Base-by-base conservation (phyloP, 2,888 invertebrate genomes). In the Rotaria sp. region DNA sequence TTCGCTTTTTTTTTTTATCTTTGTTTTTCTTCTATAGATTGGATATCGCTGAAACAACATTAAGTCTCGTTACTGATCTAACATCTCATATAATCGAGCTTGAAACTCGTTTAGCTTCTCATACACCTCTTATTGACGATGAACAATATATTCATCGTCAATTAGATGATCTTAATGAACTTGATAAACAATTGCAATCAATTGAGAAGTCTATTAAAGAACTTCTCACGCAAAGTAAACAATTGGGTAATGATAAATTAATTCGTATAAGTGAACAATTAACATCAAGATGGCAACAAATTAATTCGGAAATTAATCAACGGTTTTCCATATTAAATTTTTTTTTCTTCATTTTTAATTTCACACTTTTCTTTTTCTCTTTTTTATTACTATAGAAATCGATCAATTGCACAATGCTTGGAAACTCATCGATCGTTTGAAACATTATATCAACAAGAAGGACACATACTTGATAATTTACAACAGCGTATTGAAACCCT, bases 51-150 rank as follows among this genome's bases (percentile, higher is more conserved):
- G 21, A 75, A 26, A 75, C 75, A 13, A 41, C 75, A 26, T 24
- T 75, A 45, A 75, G n/a, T 75, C 41, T 75, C 10, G 24, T 75
- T 10, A 26, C 7, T 41, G 13, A 75, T 26, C 7, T 75, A 10
- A 75, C 75, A 38, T 24, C 75, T 41, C 75, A 75, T 24, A 26
- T 75, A 26, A 75, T 26, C 21, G 75, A 75, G 3, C 38, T 75
- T 2, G 75, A 75, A 75, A 75, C 75, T n/a, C 75, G 75, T 75
- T 41, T 75, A 41, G 75, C 41, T 75, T 75, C 41, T 41, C 75
- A 75, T 24, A 38, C 41, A 41, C 41, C 41, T 0, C 41, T 75
- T 26, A 41, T 45, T 10, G 41, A 38, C 41, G 75, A 75, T 41
- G 75, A 75, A 41, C 2, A 24, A 24, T 13, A 38, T 26, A 41